Base-by-base conservation (phyloP, 2,797 vertebrate species). In the Acrocephalus scirpaceus region DNA sequence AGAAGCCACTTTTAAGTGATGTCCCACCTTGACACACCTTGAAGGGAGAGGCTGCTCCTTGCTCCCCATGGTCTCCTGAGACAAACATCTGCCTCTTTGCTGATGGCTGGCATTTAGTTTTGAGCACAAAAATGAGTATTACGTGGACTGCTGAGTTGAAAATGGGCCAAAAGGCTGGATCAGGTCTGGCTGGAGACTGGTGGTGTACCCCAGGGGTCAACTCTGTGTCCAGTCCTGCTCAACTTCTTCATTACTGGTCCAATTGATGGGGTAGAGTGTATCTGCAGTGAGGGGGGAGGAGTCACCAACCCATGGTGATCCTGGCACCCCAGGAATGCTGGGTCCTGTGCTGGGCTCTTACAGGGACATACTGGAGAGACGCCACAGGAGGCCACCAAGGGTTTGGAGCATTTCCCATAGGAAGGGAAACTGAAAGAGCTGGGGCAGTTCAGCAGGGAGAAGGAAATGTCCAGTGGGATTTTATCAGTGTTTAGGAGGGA, bases 341-440 rank as follows among this genome's bases (percentile, higher is more conserved):
- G 17, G 15, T 16, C 48, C 45, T 40, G 25, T 5, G 10, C 58
- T 40, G 47, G 25, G 36, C 23, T 85, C 34, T 29, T 38, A 51
- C 67, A 58, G 17, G 67, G n/a, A 45, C 19, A 17, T 6, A 7
- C 23, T 10, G n/a, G 53, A 36, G 50, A 64, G 22, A 78, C 27
- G 44, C 32, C 66, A 27, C 4, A 58, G 38, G 45, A 20, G 16
- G 45, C 29, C 45, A 60, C 9, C 11, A 7, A 18, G 53, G 40
- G 20, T 53, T 29, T 19, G n/a, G 29, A 60, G 61, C 30, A 32
- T 12, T 21, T 54, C 40, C 34, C 0, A 0, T 7, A 47, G 62
- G 26, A 40, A 53, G 25, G 25, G 38, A 81, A 81, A 26, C 29
- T 62, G 56, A 30, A 30, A 62, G 25, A 77, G 48, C 40, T 42